phyloP scores from a whole-genome alignment of 2,888 invertebrate species.

The Galerucella nymphaeae region DNA sequence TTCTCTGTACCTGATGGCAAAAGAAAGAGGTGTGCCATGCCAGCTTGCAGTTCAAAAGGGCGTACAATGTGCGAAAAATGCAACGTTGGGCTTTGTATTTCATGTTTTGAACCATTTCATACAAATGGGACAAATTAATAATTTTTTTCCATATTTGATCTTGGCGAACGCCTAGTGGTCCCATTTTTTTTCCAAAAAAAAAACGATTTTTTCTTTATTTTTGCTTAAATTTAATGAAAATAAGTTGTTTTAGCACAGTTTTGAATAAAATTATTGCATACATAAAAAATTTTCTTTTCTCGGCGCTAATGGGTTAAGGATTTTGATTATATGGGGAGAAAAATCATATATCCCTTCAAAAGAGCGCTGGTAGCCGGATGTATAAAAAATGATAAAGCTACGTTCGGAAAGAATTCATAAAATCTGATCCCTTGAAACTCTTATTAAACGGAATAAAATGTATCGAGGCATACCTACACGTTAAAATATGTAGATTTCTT shows the following conservation, averaged over 20 bases:
- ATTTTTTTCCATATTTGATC: conserved; percentile 11
- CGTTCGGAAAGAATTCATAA: no score
- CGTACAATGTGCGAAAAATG: conserved; percentile 22
- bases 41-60: conserved; percentile 26
- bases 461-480: no score
- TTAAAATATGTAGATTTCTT: no score
- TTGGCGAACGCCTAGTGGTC: background rate
- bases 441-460: no score
- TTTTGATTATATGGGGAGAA: no score
- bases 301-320: conserved; percentile 30
- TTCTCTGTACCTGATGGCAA: conserved; percentile 27
- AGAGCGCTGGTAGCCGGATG: no score
- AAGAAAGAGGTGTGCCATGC: conserved; percentile 29
- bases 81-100: conserved; percentile 18
- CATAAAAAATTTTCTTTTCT: conserved; percentile 19
- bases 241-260: conserved; percentile 16
- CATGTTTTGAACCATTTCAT: conserved; percentile 25
- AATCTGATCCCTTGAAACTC: no score
- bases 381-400: no score
- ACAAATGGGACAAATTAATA: conserved; percentile 10
- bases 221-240: background rate
- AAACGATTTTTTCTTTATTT: conserved; percentile 8
- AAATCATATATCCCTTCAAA: no score
- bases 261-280: conserved; percentile 25
- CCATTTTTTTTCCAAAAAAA: conserved; percentile 7